Conservation (phyloP, 2,797 vertebrate genomes). For the Allobates femoralis region DNA sequence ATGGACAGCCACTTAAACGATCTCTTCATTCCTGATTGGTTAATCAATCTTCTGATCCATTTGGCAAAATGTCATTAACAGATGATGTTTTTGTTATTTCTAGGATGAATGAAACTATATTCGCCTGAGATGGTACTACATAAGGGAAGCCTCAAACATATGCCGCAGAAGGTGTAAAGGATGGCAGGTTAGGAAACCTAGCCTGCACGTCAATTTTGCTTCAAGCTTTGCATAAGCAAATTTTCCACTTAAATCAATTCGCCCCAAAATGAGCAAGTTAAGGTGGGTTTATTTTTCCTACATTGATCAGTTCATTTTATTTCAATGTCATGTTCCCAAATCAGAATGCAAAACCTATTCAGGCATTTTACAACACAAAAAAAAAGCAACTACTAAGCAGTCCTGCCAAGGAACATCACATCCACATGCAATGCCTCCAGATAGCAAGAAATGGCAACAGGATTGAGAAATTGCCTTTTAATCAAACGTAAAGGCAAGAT, state of each 20-base stretch:
- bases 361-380: conserved; percentile 22
- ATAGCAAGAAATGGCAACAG: conserved; percentile 20
- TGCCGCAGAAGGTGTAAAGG: no score
- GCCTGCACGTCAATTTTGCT: background rate
- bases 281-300: background rate
- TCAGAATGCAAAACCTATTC: background rate
- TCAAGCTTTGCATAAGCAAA: background rate
- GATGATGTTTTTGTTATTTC: background rate
- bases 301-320: no score
- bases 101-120: background rate
- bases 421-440: conserved; percentile 35
- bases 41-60: background rate
- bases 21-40: no score
- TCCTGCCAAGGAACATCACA: background rate
- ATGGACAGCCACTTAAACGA: no score
- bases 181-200: background rate
- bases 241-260: background rate
- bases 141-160: background rate
- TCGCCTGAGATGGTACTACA: background rate
- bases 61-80: background rate
- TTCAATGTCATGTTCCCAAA: background rate
- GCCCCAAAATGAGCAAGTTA: background rate
- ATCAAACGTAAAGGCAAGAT: background rate
- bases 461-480: conserved; percentile 11
- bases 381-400: conserved; percentile 37